Conservation (phyloP, 2,888 invertebrate species). For the Drosophila peninsularis region DNA sequence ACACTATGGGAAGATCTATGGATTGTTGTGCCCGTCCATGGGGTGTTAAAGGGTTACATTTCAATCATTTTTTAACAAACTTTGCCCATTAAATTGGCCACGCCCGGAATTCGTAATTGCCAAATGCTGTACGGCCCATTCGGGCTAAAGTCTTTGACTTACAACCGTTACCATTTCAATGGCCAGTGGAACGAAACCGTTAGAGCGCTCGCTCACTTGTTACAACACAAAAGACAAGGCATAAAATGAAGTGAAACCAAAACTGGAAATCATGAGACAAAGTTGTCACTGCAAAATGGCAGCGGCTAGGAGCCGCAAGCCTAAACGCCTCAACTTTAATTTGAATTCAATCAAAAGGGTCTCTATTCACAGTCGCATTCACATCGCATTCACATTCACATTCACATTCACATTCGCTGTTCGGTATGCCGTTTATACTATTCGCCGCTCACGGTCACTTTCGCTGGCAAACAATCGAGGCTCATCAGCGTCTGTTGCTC, state of each 20-base stretch:
- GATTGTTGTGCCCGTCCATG: conserved; percentile 25
- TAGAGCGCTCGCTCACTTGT: conserved; percentile 71
- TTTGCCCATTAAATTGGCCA: conserved; percentile 73
- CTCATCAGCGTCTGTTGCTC: conserved; percentile 69
- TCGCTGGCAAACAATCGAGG: conserved; percentile 69
- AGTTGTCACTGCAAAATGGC: conserved; percentile 61
- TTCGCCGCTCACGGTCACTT: conserved; percentile 55
- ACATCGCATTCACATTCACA: conserved; percentile 34
- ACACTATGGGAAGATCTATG: conserved; percentile 35
- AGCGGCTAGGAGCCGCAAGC: conserved; percentile 26
- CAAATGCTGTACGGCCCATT: conserved; percentile 62
- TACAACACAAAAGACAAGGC: conserved; percentile 44
- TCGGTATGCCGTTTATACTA: conserved; percentile 29
- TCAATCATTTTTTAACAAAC: conserved; percentile 46
- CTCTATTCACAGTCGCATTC: conserved; percentile 42
- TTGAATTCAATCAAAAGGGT: conserved; percentile 76
- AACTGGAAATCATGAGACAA: conserved; percentile 42
- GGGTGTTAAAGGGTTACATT: conserved; percentile 60
- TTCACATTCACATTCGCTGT: conserved; percentile 50
- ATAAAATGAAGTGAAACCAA: conserved; percentile 22
- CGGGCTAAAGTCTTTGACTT: conserved; percentile 22
- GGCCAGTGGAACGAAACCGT: conserved; percentile 47
- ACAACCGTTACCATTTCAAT: conserved; percentile 56
- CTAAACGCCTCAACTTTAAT: conserved; percentile 63
- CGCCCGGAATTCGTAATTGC: conserved; percentile 64